A percentile compares a stretch with the other conserved stretches of the same genome.
phyloP scores from a whole-genome alignment of 1,140 invertebrate genomes.

The Scaptomyza montana region DNA sequence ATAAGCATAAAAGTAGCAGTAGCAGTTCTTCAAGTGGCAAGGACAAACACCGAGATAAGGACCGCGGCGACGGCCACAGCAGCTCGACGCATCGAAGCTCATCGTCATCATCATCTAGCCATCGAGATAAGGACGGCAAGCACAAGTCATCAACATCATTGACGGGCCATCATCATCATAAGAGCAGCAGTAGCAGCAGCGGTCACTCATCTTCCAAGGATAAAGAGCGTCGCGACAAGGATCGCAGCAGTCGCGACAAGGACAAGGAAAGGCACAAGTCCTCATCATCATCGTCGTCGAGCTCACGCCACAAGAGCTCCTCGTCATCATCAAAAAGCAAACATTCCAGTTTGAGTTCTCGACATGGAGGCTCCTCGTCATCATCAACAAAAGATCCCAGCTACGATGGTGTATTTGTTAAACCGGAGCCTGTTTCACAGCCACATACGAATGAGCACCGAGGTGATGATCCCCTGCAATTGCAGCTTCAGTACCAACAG shows the following conservation, averaged over 20 bases:
- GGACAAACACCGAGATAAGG: slow-evolving; percentile 78
- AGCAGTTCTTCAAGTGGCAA: slow-evolving; percentile 69
- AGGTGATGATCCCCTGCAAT: slow-evolving; percentile 47
- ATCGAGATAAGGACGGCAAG: slow-evolving; percentile 84
- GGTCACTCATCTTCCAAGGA: slow-evolving; percentile 77
- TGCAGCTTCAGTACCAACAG: slow-evolving; percentile 40
- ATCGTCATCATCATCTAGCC: slow-evolving; percentile 70
- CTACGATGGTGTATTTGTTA: slow-evolving; percentile 78
- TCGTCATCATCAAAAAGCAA: slow-evolving; percentile 83
- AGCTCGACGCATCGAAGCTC: slow-evolving; percentile 81
- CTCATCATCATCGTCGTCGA: slow-evolving; percentile 76
- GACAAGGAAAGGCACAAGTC: slow-evolving; percentile 85
- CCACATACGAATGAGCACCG: slow-evolving; percentile 51
- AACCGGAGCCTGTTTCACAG: slow-evolving; percentile 84
- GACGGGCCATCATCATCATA: slow-evolving; percentile 67
- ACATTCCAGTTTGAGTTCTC: slow-evolving; percentile 80
- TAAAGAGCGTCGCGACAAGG: slow-evolving; percentile 78
- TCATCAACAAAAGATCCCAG: slow-evolving; percentile 68
- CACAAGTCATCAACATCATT: slow-evolving; percentile 83
- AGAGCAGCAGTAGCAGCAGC: slow-evolving; percentile 51
- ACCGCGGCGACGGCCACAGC: slow-evolving; percentile 74
- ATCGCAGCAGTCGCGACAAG: slow-evolving; percentile 60
- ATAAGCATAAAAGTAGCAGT: slow-evolving; percentile 84
- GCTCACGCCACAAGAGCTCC: slow-evolving; percentile 76
- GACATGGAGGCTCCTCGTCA: slow-evolving; percentile 68